These are phyloP conservation scores for Champsocephalus esox DNA, from an alignment of 2,797 vertebrate species.

Conservation along the genomic window DNA sequence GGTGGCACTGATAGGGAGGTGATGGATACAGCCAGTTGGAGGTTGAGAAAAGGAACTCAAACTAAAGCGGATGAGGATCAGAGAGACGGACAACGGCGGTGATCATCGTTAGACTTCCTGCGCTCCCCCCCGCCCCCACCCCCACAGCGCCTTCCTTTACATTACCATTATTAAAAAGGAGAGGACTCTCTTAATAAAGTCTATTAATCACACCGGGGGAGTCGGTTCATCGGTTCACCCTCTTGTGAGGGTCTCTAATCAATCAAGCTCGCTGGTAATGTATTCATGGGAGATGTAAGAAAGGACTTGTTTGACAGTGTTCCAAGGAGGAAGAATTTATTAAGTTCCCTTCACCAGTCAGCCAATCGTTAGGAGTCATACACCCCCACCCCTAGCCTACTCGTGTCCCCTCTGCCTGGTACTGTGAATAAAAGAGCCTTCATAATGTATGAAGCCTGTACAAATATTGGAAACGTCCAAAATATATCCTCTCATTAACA, in stretches of 20 bases:
- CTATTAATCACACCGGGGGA: conserved; percentile 88
- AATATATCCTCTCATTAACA: conserved; percentile 85
- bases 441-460: conserved; percentile 74
- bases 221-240: conserved; percentile 83
- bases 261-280: conserved; percentile 85
- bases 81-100: conserved; percentile 67
- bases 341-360: conserved; percentile 81
- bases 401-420: conserved; percentile 52
- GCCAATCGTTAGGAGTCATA: conserved; percentile 74
- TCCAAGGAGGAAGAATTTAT: conserved; percentile 88
- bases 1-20: conserved; percentile 67
- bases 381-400: conserved; percentile 54
- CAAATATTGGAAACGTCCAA: conserved; percentile 83
- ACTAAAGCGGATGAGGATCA: conserved; percentile 73
- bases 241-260: conserved; percentile 84
- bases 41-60: conserved; percentile 69
- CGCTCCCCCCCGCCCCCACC: conserved; percentile 11
- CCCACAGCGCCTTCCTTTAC: conserved; percentile 75
- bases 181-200: conserved; percentile 88
- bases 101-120: conserved; percentile 79
- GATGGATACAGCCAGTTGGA: conserved; percentile 71
- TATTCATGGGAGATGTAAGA: conserved; percentile 85
- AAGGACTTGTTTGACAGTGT: conserved; percentile 87
- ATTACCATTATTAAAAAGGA: conserved; percentile 87
- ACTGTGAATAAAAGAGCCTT: conserved; percentile 69